Conservation (phyloP, 1,140 invertebrate genomes). For the Calosoma granatense region DNA sequence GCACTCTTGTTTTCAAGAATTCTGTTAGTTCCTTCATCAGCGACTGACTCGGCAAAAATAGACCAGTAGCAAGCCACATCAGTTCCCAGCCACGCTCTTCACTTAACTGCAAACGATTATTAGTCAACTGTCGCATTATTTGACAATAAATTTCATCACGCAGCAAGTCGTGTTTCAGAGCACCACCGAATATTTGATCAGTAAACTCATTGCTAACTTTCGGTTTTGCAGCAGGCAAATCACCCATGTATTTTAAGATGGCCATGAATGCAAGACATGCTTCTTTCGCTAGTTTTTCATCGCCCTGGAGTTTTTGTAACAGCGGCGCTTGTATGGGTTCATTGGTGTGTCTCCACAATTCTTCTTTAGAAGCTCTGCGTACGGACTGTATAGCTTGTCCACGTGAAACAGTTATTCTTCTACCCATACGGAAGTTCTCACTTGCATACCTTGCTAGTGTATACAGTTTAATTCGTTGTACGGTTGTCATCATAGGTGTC, state of each 20-base stretch:
- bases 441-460: slow-evolving; percentile 73
- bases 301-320: slow-evolving; percentile 67
- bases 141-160: slow-evolving; percentile 91
- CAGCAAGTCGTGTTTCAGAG: slow-evolving; percentile 66
- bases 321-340: slow-evolving; percentile 78
- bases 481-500: slow-evolving; percentile 38
- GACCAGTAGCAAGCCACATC: slow-evolving; percentile 81
- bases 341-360: slow-evolving; percentile 73
- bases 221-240: slow-evolving; percentile 66
- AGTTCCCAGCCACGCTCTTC: slow-evolving; percentile 90
- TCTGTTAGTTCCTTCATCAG: slow-evolving; percentile 49
- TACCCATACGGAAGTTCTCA: slow-evolving; percentile 62
- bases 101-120: slow-evolving; percentile 69
- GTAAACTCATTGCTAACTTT: slow-evolving; percentile 65
- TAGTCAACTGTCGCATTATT: slow-evolving; percentile 87
- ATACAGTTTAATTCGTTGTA: slow-evolving; percentile 57
- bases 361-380: slow-evolving; percentile 43
- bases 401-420: slow-evolving; percentile 45
- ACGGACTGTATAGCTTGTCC: slow-evolving; percentile 53
- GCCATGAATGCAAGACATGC: slow-evolving; percentile 65
- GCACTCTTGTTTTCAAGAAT: slow-evolving; percentile 69
- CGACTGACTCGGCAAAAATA: slow-evolving; percentile 61
- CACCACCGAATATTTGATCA: slow-evolving; percentile 78
- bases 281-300: slow-evolving; percentile 64
- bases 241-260: slow-evolving; percentile 94